These are phyloP conservation scores for Pygmarrhopalites habei DNA, from an alignment of 1,140 invertebrate genomes.

Conservation along the genomic window DNA sequence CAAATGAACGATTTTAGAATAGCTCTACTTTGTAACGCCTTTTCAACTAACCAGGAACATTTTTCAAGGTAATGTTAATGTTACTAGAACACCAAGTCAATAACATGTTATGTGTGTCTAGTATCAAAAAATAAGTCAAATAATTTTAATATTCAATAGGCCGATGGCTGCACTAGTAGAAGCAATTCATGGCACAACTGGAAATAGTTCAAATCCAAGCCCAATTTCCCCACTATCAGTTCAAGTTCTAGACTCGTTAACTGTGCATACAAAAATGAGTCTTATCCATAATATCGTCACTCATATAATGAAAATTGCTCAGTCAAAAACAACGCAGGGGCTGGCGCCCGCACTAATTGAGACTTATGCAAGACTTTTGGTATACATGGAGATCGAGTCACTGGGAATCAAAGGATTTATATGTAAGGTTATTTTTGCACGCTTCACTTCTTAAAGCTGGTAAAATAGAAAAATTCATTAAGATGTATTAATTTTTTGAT, in stretches of 20 bases:
- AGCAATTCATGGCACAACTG: constrained; percentile 67
- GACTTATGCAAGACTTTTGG: constrained; percentile 84
- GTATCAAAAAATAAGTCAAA: too few relatives aligned
- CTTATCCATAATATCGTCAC: constrained; percentile 90
- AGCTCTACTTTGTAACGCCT: constrained; percentile 88
- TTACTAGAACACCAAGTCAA: too few relatives aligned
- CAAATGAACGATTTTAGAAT: constrained; percentile 48
- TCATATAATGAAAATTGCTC: constrained; percentile 77
- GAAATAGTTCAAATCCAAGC: constrained; percentile 48
- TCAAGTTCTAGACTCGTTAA: constrained; percentile 87
- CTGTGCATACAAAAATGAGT: constrained; percentile 95
- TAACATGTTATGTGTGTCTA: too few relatives aligned
- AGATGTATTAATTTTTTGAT: neutral
- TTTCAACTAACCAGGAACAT: constrained; percentile 79
- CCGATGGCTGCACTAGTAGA: constrained; percentile 85
- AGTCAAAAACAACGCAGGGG: constrained; percentile 71
- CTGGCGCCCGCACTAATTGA: constrained; percentile 87
- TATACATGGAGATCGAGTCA: constrained; percentile 95
- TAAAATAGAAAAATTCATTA: neutral
- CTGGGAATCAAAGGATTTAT: constrained; percentile 94
- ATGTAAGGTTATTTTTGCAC: constrained; percentile 57
- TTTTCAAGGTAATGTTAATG: constrained; percentile 49
- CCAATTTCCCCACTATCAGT: constrained; percentile 82
- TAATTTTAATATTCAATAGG: constrained; percentile 53
- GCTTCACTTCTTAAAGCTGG: neutral